Evolutionary conservation across 2,113 vertebrate genomes (phyloP).

Genomic region (Globicephala melas): DNA sequence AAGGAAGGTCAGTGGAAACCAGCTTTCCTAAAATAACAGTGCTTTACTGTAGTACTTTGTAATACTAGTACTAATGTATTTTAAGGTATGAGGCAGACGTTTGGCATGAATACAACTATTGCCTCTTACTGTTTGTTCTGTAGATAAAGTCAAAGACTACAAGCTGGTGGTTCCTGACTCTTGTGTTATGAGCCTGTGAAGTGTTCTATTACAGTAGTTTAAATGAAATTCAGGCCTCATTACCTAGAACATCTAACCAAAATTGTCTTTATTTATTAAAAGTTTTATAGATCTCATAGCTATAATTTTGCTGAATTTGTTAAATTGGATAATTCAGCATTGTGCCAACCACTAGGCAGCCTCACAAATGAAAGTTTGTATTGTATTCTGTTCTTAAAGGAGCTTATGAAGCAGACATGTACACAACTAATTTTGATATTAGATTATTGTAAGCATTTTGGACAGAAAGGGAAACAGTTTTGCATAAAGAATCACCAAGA

Average conservation of each 20-base stretch:
- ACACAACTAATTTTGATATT: neutral
- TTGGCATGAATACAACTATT: neutral
- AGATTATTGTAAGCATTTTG: neutral
- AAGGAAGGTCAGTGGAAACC: constrained; percentile 17
- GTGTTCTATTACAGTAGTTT: neutral
- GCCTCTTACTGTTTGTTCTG: neutral
- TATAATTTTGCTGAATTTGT: neutral
- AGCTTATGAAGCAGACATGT: neutral
- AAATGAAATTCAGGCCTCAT: neutral
- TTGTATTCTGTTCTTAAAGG: neutral
- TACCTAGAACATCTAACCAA: neutral
- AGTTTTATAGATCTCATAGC: neutral
- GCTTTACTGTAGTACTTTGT: constrained; percentile 13
- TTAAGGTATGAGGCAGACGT: neutral
- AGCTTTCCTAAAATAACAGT: constrained; percentile 43
- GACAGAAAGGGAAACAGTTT: neutral
- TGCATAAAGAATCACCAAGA: neutral
- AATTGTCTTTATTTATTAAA: neutral
- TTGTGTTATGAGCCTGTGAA: neutral
- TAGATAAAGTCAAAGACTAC: neutral
- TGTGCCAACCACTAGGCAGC: neutral
- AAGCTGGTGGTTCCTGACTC: neutral
- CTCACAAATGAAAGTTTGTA: neutral
- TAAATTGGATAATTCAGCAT: neutral
- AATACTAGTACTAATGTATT: constrained; percentile 26